Base-by-base conservation (phyloP, 2,888 invertebrate species). In the Drosophila yooni region DNA sequence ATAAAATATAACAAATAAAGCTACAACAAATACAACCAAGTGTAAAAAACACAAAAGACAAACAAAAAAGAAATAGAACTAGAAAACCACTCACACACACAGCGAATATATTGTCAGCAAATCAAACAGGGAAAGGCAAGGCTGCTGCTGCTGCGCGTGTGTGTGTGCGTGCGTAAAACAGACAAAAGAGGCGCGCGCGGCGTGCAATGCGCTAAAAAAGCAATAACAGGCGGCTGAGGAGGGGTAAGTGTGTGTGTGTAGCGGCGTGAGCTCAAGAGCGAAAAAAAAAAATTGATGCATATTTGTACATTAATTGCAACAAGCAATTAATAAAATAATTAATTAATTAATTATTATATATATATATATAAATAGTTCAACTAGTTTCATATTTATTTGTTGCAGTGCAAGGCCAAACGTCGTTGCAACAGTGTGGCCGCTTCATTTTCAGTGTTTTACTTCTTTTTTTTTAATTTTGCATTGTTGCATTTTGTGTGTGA, bases 401-500 rank as follows among this genome's bases (percentile, higher is more conserved):
- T 40, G 29, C 52, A 34, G 53, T 25, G 74, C 77, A 81, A 79
- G 78, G 78, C 48, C 51, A 52, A 36, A 68, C 66, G 31, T 63
- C 57, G 66, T 73, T 74, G 78, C 79, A 84, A 74, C 88, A 79
- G 88, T 88, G 82, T 83, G 82, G 60, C 79, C 81, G 70, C 74
- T 76, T 59, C 34, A 34, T 57, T 76, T 70, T 43, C 34, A 38
- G 46, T 21, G 21, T 8, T 6, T 43, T 15, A 15, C 46, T 25
- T 46, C 25, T 43, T 59, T 57, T 75, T 29, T n/a, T 56, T 65
- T 56, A 70, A 38, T 62, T 61, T 53, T 36, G 29, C 54, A 60
- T 67, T 54, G 31, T 66, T 46, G 46, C 46, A 46, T 25, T 46
- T 46, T 25, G 7, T 7, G 46, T 1, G 60, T 66, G 64, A 52